A percentile compares a stretch with the other conserved stretches of the same genome.
These are phyloP conservation scores for Theonella swinhoei DNA, from an alignment of 37 sponge, comb jelly and placozoan species.

Conservation along the genomic window DNA sequence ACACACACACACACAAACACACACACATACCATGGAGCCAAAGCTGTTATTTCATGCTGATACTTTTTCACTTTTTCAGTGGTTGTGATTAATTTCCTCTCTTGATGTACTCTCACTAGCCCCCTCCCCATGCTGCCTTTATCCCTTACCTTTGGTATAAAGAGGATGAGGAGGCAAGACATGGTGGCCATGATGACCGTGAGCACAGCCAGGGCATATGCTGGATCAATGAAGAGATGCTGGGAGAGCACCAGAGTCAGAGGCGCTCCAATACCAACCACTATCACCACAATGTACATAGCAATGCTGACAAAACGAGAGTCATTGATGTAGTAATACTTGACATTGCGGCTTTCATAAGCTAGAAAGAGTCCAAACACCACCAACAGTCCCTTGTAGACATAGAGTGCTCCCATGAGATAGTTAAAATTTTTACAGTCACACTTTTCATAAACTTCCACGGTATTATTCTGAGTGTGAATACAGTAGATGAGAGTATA, in stretches of 20 bases:
- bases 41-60: too few species aligned
- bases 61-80: too few species aligned
- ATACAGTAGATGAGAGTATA: too few species aligned
- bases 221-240: constrained; percentile 44
- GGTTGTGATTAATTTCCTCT: too few species aligned
- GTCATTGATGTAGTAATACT: constrained; percentile 73
- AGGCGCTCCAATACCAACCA: constrained; percentile 65
- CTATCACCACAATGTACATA: constrained; percentile 66
- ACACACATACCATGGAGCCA: too few species aligned
- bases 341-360: constrained; percentile 87
- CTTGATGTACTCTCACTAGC: too few species aligned
- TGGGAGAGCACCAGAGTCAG: constrained; percentile 59
- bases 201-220: constrained; percentile 52
- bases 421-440: constrained; percentile 49
- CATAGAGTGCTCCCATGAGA: constrained; percentile 72
- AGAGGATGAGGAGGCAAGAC: constrained; percentile 54
- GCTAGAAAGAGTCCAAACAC: constrained; percentile 84
- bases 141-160: constrained; percentile 71
- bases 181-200: constrained; percentile 36
- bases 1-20: too few species aligned
- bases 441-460: constrained; percentile 26
- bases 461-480: constrained; percentile 10
- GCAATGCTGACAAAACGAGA: constrained; percentile 69
- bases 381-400: constrained; percentile 70
- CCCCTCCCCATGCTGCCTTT: too few species aligned